Evolutionary conservation across 2,888 invertebrate genomes (phyloP), one percentile per base, ranked within the genome.

Genomic region (Megastigmus dorsalis): DNA sequence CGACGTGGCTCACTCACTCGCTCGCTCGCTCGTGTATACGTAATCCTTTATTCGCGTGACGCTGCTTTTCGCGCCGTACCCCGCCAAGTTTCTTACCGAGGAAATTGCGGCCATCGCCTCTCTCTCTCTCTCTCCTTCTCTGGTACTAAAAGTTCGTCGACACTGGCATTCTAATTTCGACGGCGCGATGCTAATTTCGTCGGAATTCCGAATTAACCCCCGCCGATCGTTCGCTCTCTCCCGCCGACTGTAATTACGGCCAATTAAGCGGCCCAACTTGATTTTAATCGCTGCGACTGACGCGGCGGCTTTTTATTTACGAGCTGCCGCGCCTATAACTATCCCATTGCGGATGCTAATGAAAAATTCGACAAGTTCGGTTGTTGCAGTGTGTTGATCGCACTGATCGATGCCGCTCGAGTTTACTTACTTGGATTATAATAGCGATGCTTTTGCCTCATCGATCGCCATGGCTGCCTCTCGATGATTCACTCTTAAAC

Each of bases 161-260:
- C 48, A 23, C 28, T 30, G 26, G 28, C 54, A 52, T 59, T 68
- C 48, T 59, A 50, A 59, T 68, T 50, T 41, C 36, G 6, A 28
- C 18, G 52, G 30, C 4, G 41, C 18, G 26, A 65, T 65, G 65
- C 50, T 65, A 65, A 65, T 65, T 65, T 38, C 52, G 38, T 15
- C 38, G 65, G 65, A 43, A 54, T 66, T 66, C 20, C 38, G 41
- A 54, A 66, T 52, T 66, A 66, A 66, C 50, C 52, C n/a, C 28
- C 38, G 50, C 50, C n/a, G 23, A 50, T 36, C 38, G 52, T n/a
- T 48, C 15, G 26, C 38, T 38, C 23, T 10, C 7, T 15, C 9
- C 6, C 28, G 26, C 2, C 41, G 20, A n/a, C n/a, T n/a, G 52
- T 41, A 66, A 54, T 66, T 54, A 54, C 54, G 41, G 30, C 20